Conservation (phyloP, 2,888 invertebrate species). For the Sericinus montela region DNA sequence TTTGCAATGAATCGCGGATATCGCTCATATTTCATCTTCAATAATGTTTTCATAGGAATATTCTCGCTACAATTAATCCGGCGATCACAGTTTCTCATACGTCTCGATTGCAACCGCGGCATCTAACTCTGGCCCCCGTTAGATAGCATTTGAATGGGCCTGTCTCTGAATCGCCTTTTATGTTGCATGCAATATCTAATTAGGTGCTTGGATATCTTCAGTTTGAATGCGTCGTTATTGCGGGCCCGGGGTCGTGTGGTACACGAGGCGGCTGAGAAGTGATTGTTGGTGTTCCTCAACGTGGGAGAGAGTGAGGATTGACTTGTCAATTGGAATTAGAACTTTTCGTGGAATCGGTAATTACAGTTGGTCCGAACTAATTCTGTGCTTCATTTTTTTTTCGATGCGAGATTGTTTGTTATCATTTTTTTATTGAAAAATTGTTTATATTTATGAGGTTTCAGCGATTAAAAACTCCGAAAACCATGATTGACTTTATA, state of each 20-base stretch:
- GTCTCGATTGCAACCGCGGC: slow-evolving; percentile 9
- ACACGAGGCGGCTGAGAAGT: slow-evolving; percentile 19
- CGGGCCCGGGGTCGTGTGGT: slow-evolving; percentile 40
- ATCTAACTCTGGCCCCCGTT: slow-evolving; percentile 20
- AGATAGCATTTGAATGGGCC: slow-evolving; percentile 52
- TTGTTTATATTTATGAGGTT: too few species aligned
- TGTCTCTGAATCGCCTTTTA: slow-evolving; percentile 51
- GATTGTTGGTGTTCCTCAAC: not conserved
- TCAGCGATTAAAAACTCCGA: too few species aligned
- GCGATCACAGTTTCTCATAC: slow-evolving; percentile 16
- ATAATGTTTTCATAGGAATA: slow-evolving; percentile 8
- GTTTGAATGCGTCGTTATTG: slow-evolving; percentile 59
- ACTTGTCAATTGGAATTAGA: slow-evolving; percentile 3
- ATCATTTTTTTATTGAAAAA: not conserved
- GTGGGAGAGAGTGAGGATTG: slow-evolving; percentile 6
- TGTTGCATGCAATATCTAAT: slow-evolving; percentile 53
- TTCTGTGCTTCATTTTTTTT: not conserved
- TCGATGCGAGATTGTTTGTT: not conserved
- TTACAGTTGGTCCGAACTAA: not conserved
- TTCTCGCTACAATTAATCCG: slow-evolving; percentile 7
- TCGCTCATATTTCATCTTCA: slow-evolving; percentile 6
- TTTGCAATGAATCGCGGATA: slow-evolving; percentile 1
- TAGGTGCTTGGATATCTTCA: slow-evolving; percentile 44
- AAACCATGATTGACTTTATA: too few species aligned
- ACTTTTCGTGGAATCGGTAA: slow-evolving; percentile 9